Evolutionary conservation across 2,797 vertebrate species (phyloP).

Genomic region (Cetoscarus ocellatus): DNA sequence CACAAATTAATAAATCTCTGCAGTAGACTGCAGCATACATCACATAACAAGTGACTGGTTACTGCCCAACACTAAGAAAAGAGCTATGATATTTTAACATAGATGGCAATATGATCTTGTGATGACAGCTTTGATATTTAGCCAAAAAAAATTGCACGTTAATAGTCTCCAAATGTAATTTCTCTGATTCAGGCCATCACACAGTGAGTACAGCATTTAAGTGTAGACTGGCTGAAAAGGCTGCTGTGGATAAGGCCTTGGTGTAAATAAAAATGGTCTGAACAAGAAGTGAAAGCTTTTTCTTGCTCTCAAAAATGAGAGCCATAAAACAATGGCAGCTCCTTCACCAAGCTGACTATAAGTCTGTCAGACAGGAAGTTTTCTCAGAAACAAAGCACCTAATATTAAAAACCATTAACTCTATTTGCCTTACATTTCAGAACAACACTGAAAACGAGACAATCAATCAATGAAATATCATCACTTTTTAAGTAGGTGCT

Average conservation of each 20-base stretch:
- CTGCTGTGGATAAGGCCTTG: slow-evolving; percentile 41
- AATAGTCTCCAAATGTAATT: slow-evolving; percentile 23
- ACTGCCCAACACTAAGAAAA: too few relatives aligned
- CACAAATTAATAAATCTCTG: too few relatives aligned
- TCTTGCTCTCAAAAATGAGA: slow-evolving; percentile 31
- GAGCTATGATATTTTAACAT: too few relatives aligned
- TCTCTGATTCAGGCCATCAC: slow-evolving; percentile 24
- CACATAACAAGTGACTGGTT: too few relatives aligned
- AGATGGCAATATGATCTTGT: too few relatives aligned
- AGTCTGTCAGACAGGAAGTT: slow-evolving; percentile 36
- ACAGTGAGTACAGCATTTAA: slow-evolving; percentile 26
- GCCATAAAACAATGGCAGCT: slow-evolving; percentile 39
- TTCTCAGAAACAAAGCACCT: too few relatives aligned
- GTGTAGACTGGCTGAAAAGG: slow-evolving; percentile 21
- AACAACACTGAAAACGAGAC: slow-evolving; percentile 3
- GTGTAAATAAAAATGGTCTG: slow-evolving; percentile 37
- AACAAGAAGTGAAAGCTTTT: slow-evolving; percentile 29
- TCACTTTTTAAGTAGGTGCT: too few relatives aligned
- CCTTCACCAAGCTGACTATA: slow-evolving; percentile 38
- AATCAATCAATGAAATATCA: background rate
- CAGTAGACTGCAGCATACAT: too few relatives aligned
- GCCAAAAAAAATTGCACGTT: background rate
- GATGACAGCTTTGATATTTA: too few relatives aligned
- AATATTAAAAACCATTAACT: slow-evolving; percentile 27
- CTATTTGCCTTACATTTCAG: slow-evolving; percentile 27